Conservation (phyloP, 2,113 vertebrate species). For the Zootoca vivipara region DNA sequence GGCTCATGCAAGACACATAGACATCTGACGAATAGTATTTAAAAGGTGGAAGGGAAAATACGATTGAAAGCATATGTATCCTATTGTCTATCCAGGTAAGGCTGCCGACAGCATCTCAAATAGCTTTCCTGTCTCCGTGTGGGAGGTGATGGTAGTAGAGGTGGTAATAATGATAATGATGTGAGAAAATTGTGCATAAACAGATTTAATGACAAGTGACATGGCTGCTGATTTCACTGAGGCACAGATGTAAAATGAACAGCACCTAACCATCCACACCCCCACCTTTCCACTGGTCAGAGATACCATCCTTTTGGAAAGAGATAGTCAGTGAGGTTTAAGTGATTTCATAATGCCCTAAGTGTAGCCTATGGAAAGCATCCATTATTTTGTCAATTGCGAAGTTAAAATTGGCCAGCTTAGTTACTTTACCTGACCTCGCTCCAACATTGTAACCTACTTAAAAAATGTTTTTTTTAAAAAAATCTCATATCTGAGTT, state of each 20-base stretch:
- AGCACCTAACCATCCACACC: background rate
- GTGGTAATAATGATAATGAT: too few species aligned
- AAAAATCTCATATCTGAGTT: too few species aligned
- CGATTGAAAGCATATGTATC: background rate
- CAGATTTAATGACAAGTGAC: background rate
- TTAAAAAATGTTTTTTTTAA: too few species aligned
- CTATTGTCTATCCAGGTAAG: background rate
- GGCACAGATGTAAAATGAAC: conserved; percentile 17
- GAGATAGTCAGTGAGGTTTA: background rate
- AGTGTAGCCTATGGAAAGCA: background rate
- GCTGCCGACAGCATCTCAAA: background rate
- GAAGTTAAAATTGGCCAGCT: background rate
- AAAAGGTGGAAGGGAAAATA: background rate
- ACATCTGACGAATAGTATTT: conserved; percentile 18
- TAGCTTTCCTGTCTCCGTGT: background rate
- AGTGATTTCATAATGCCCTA: conserved; percentile 5
- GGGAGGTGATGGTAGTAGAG: background rate
- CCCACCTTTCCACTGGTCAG: background rate
- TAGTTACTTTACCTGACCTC: background rate
- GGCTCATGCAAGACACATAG: conserved; percentile 3
- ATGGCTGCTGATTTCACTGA: background rate
- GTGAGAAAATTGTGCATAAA: background rate
- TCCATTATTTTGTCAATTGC: background rate
- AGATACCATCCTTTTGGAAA: background rate
- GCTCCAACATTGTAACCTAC: background rate